Evolutionary conservation across 2,797 vertebrate species (phyloP).

Genomic region (Apogon hyalosoma): DNA sequence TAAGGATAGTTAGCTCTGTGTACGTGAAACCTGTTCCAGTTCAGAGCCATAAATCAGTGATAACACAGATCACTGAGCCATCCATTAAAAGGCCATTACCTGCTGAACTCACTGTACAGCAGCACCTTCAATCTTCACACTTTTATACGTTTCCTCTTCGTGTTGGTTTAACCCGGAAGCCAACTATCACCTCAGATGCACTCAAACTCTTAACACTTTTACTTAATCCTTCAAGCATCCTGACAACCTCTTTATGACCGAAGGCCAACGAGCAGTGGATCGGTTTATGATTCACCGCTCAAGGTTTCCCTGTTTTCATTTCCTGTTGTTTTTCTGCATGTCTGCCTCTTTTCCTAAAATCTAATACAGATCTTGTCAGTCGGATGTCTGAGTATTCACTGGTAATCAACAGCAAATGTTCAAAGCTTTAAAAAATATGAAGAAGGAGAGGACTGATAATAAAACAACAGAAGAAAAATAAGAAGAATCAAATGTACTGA

Average conservation of each 20-base stretch:
- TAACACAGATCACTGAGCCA: background rate
- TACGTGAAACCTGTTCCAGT: background rate
- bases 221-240: constrained; percentile 36
- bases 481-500: too few relatives aligned
- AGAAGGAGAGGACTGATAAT: too few relatives aligned
- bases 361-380: too few relatives aligned
- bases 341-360: constrained; percentile 7
- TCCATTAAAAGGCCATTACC: background rate
- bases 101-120: background rate
- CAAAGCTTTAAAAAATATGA: too few relatives aligned
- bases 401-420: too few relatives aligned
- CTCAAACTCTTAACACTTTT: constrained; percentile 27
- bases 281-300: constrained; percentile 17
- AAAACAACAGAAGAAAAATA: too few relatives aligned
- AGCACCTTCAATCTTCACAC: background rate
- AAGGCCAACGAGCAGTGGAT: constrained; percentile 16
- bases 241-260: constrained; percentile 19
- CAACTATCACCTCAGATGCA: constrained; percentile 20
- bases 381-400: too few relatives aligned
- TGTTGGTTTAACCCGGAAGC: constrained; percentile 22
- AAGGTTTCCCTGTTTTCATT: background rate
- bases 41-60: constrained; percentile 4
- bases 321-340: background rate
- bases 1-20: background rate
- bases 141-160: background rate